Evolutionary conservation across 2,888 invertebrate species (phyloP), one percentile per base, ranked within the genome.

Genomic region (Amphiduros pacificus): DNA sequence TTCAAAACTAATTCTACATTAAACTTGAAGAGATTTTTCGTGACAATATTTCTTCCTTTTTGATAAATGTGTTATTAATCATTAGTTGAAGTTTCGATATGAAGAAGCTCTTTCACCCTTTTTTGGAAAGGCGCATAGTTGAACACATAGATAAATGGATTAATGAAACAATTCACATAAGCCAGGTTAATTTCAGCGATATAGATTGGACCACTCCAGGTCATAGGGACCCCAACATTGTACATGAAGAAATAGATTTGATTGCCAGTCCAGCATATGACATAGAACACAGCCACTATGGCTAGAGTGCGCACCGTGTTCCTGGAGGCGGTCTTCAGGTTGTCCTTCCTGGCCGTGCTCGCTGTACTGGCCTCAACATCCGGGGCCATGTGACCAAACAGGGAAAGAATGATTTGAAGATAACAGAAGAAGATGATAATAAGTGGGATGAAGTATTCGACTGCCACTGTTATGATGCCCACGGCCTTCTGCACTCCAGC

Each of bases 191-290:
- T 44, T 22, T 44, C 44, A 20, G 22, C 22, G 44, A 44, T n/a
- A 17, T 44, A 44, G 5, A 44, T 44, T 6, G 44, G 44, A n/a
- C 44, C 44, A 17, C 44, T 20, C 44, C 44, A 44, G 44, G 20
- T 20, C 44, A 44, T 6, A 17, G 5, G 5, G 44, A 20, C n/a
- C 20, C 44, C 44, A 5, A 44, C 6, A n/a, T 44, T 44, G 44
- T 44, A 44, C 44, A 44, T 44, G 9, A 44, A 22, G n/a, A 44
- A 44, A 44, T 44, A 44, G 9, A 44, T 22, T 44, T 44, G 44
- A n/a, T 44, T 44, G 5, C 44, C 44, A 11, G 44, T 44, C 44
- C 44, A 44, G 44, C 44, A 44, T n/a, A 44, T 44, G n/a, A 44
- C 44, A 22, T 44, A 44, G n/a, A 44, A 4, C 5, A 44, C 4